Conservation (phyloP, 2,113 vertebrate genomes). For the Poecilia latipinna region DNA sequence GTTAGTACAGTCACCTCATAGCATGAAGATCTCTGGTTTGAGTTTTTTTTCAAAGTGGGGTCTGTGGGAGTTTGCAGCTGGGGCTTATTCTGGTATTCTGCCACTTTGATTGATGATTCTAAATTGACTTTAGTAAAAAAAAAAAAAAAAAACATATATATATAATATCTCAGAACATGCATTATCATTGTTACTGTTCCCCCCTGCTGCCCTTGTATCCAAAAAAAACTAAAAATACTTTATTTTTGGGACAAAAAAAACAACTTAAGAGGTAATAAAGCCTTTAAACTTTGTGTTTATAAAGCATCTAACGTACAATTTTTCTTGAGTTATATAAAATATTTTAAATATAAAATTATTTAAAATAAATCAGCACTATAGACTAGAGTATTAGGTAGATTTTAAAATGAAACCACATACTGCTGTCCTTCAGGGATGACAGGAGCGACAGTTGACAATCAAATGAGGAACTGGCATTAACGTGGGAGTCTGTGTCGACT, state of each 20-base stretch:
- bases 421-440: constrained; percentile 12
- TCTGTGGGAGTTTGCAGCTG: background rate
- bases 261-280: too few relatives aligned
- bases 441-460: constrained; percentile 37
- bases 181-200: too few relatives aligned
- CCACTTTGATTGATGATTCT: background rate
- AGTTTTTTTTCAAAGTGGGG: background rate
- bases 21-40: background rate
- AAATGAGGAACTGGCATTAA: constrained; percentile 61
- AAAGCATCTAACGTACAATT: too few relatives aligned
- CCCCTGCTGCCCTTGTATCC: background rate
- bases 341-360: background rate
- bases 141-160: background rate
- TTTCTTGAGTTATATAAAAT: too few relatives aligned
- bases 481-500: constrained; percentile 35
- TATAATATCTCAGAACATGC: background rate
- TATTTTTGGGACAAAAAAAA: background rate
- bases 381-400: background rate
- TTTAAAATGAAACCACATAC: background rate
- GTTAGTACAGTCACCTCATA: background rate
- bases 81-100: background rate
- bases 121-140: background rate
- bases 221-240: background rate
- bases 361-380: background rate
- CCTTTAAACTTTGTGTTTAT: too few relatives aligned